A percentile compares a stretch with the other conserved stretches of the same genome.
phyloP scores from a whole-genome alignment of 2,888 invertebrate genomes.

The Eurytoma californica region DNA sequence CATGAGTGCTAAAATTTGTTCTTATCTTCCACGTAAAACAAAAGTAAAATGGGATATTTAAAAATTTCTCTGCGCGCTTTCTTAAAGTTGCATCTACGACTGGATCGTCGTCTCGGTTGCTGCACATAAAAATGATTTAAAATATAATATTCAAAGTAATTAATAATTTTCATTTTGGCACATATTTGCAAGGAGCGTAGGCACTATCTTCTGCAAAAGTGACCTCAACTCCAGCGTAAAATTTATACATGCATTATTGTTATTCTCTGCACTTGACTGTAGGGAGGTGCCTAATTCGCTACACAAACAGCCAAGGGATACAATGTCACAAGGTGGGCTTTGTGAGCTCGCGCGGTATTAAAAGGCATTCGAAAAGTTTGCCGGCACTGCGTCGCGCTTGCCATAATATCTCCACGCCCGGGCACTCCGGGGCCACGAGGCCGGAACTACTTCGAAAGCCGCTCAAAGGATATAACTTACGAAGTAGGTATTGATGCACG shows the following conservation, averaged over 20 bases:
- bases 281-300: slow-evolving; percentile 6
- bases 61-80: too few relatives aligned
- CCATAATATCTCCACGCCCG: neutral
- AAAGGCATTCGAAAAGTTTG: slow-evolving; percentile 36
- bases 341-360: slow-evolving; percentile 11
- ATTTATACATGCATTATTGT: neutral
- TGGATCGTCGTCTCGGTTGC: too few relatives aligned
- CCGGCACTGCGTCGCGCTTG: neutral
- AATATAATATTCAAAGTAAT: too few relatives aligned
- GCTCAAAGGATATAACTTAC: neutral
- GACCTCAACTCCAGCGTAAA: neutral
- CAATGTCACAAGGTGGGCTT: slow-evolving; percentile 13
- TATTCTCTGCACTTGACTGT: neutral
- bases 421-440: neutral
- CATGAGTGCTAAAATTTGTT: too few relatives aligned
- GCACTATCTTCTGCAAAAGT: neutral
- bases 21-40: too few relatives aligned
- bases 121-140: too few relatives aligned
- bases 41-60: too few relatives aligned
- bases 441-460: neutral
- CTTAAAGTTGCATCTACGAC: too few relatives aligned
- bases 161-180: too few relatives aligned
- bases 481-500: neutral
- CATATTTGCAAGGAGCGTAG: neutral
- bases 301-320: slow-evolving; percentile 12